These are phyloP conservation scores for Potorous gilbertii DNA, from an alignment of 2,797 vertebrate genomes.

Conservation along the genomic window DNA sequence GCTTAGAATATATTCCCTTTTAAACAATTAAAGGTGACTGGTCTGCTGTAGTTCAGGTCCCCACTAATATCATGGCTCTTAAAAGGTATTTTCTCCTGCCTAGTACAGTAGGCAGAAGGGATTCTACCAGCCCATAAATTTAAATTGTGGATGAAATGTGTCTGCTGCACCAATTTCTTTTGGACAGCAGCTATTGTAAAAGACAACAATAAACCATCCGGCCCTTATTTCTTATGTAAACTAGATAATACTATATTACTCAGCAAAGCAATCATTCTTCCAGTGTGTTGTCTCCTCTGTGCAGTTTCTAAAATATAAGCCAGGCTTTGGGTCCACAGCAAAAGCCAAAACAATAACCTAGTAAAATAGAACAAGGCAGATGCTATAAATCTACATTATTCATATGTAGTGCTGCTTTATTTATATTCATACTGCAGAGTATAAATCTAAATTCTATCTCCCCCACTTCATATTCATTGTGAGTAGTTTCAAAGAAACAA, in stretches of 20 bases:
- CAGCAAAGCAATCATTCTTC: background rate
- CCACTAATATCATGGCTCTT: constrained; percentile 6
- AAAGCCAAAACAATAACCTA: background rate
- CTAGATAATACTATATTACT: background rate
- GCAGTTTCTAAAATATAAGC: background rate
- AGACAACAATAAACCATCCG: background rate
- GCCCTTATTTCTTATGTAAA: background rate
- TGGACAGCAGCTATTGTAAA: background rate
- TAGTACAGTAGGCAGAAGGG: background rate
- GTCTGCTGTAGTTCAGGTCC: constrained; percentile 23
- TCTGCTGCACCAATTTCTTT: background rate
- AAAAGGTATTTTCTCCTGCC: background rate
- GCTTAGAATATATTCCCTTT: constrained; percentile 33
- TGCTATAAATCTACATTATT: background rate
- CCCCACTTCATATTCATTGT: background rate
- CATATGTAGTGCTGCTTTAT: background rate
- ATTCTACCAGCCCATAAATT: constrained; percentile 9
- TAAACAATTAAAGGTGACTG: constrained; percentile 24
- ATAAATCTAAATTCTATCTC: background rate
- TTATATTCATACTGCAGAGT: background rate
- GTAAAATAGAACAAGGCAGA: background rate
- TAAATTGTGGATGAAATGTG: constrained; percentile 13
- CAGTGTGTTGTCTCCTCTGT: background rate
- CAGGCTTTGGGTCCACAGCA: background rate
- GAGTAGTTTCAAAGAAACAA: background rate